Evolutionary conservation across 2,113 vertebrate species (phyloP).

Genomic region (Tretioscincus oriximinensis): DNA sequence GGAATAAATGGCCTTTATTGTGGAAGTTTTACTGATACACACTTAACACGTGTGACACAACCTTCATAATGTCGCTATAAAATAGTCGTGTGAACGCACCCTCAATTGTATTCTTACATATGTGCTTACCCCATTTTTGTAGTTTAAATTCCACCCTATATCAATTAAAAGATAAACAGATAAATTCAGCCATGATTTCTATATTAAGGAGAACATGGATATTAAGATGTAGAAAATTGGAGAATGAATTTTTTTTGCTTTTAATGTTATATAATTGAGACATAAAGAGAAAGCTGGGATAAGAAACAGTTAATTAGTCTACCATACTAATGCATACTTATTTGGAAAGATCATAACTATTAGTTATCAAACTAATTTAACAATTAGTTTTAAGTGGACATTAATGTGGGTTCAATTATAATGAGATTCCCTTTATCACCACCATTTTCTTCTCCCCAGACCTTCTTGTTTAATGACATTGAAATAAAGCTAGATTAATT

Average conservation of each 20-base stretch:
- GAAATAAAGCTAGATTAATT: slow-evolving; percentile 48
- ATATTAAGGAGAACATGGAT: background rate
- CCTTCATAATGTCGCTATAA: too few species aligned
- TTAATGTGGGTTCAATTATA: slow-evolving; percentile 59
- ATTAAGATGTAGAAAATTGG: background rate
- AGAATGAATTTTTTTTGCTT: background rate
- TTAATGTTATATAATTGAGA: background rate
- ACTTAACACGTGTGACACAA: too few species aligned
- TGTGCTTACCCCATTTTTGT: fast-evolving
- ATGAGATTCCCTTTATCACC: slow-evolving; percentile 47
- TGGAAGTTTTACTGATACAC: too few species aligned
- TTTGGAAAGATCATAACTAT: slow-evolving; percentile 35
- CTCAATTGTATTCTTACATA: too few species aligned
- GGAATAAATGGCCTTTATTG: too few species aligned
- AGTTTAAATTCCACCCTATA: background rate
- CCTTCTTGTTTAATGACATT: slow-evolving; percentile 45
- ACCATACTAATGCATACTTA: slow-evolving; percentile 13
- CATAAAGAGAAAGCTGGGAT: background rate
- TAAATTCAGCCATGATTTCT: background rate
- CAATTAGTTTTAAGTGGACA: slow-evolving; percentile 56
- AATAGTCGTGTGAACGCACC: too few species aligned
- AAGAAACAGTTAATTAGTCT: slow-evolving; percentile 2
- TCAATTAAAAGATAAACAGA: background rate
- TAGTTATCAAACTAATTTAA: slow-evolving; percentile 53
- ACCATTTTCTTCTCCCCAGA: slow-evolving; percentile 52